Evolutionary conservation across 92 coral and sea anemone genomes (phyloP).

Genomic region (Virgularia gustaviana): DNA sequence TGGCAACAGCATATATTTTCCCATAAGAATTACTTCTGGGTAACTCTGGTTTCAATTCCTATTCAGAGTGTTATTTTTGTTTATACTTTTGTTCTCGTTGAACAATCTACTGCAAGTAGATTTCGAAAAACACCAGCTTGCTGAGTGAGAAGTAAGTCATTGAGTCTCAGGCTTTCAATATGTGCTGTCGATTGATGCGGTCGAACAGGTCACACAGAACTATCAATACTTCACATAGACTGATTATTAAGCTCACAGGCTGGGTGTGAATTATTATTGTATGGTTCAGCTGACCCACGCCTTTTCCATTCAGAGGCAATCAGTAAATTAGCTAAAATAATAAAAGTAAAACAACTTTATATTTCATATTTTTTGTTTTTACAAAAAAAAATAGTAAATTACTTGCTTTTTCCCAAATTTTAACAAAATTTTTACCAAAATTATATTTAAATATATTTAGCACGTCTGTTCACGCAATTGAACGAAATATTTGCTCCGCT

Average conservation of each 20-base stretch:
- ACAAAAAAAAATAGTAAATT: not conserved
- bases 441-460: too few relatives aligned
- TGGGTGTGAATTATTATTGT: not conserved
- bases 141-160: not conserved
- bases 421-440: too few relatives aligned
- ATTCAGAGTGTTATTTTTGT: not conserved
- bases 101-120: not conserved
- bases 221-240: not conserved
- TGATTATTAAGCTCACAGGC: not conserved
- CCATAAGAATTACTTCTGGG: too few relatives aligned
- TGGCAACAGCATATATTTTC: too few relatives aligned
- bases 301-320: not conserved
- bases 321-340: not conserved
- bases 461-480: too few relatives aligned
- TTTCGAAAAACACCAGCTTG: not conserved
- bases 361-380: not conserved
- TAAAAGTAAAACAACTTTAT: not conserved
- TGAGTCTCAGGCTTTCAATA: not conserved
- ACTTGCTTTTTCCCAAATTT: not conserved
- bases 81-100: not conserved
- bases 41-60: not conserved
- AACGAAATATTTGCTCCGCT: too few relatives aligned
- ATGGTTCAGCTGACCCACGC: not conserved
- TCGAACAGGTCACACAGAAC: not conserved
- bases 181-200: too few relatives aligned